Conservation (phyloP, 2,888 invertebrate genomes). For the Temnothorax ravouxi region DNA sequence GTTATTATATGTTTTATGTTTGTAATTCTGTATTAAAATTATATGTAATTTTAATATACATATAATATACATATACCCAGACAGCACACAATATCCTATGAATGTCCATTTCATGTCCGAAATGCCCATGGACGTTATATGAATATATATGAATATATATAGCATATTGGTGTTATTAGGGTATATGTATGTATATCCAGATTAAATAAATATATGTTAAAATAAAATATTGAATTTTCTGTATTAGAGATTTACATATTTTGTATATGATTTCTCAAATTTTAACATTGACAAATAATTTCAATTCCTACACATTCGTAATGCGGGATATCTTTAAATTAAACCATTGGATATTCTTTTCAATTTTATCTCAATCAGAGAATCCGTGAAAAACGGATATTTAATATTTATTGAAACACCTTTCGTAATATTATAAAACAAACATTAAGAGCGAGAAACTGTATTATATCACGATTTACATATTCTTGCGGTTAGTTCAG, state of each 20-base stretch:
- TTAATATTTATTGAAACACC: background rate
- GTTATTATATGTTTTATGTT: background rate
- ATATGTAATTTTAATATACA: background rate
- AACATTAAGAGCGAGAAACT: constrained; percentile 12
- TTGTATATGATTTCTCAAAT: background rate
- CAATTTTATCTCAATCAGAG: background rate
- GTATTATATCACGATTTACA: constrained; percentile 21
- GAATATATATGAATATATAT: no score
- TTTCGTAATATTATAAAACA: background rate
- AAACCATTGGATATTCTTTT: background rate
- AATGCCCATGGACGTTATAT: no score
- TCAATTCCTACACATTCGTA: background rate
- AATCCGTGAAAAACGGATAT: background rate
- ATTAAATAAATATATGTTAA: background rate
- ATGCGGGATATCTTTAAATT: background rate
- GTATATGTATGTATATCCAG: background rate
- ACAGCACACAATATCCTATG: no score
- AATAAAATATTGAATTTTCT: background rate
- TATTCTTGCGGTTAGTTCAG: constrained; percentile 22
- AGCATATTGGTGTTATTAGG: no score
- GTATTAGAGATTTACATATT: background rate
- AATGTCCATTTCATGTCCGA: no score
- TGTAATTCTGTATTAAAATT: background rate
- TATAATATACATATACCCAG: background rate
- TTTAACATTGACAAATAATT: background rate